Percentiles rank a stretch among this genome's conserved stretches.
These are phyloP conservation scores for Excalfactoria chinensis DNA, from an alignment of 2,113 vertebrate species.

Conservation along the genomic window DNA sequence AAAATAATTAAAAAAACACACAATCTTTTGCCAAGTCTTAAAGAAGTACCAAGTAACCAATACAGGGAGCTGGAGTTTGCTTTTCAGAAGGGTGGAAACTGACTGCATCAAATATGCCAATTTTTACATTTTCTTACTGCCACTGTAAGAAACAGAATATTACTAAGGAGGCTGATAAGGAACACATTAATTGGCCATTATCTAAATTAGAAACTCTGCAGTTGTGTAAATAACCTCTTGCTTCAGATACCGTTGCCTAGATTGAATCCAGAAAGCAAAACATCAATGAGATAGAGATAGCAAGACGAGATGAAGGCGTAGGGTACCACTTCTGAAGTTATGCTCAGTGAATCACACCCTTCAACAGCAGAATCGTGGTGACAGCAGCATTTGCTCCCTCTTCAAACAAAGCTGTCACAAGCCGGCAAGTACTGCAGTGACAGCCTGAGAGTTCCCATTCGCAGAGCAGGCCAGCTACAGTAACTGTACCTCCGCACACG, in stretches of 20 bases:
- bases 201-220: neutral
- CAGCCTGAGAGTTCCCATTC: neutral
- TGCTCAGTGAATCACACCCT: neutral
- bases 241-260: neutral
- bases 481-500: neutral
- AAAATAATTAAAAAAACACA: too few species aligned
- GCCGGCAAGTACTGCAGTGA: neutral
- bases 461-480: neutral
- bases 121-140: neutral
- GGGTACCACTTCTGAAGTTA: neutral
- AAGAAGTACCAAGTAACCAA: neutral
- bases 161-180: neutral
- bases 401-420: conserved; percentile 9
- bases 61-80: neutral
- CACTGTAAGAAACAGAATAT: neutral
- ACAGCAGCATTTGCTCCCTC: neutral
- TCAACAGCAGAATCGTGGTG: neutral
- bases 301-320: neutral
- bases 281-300: too few species aligned
- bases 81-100: neutral
- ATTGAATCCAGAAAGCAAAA: neutral
- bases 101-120: neutral
- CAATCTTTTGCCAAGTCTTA: neutral
- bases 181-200: neutral
- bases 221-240: neutral